phyloP scores from a whole-genome alignment of 2,888 invertebrate genomes.

The Anorthoa munda region DNA sequence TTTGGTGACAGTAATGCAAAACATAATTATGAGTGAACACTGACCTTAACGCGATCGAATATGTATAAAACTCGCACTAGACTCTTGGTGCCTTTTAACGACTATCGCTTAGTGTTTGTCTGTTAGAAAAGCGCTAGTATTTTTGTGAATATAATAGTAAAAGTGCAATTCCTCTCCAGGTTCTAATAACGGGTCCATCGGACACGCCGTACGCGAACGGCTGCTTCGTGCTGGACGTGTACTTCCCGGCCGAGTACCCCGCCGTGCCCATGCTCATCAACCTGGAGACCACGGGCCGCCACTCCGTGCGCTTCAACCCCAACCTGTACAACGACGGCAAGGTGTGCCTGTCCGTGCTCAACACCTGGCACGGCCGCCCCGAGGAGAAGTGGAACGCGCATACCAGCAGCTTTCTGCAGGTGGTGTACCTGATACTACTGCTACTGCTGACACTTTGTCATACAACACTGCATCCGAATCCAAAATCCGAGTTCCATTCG shows the following conservation, averaged over 20 bases:
- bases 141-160: neutral
- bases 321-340: conserved; percentile 99
- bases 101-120: too few species aligned
- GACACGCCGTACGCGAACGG: conserved; percentile 98
- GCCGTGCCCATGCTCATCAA: conserved; percentile 97
- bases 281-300: conserved; percentile 97
- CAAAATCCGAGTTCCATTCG: too few species aligned
- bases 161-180: conserved; percentile 84
- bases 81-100: too few species aligned
- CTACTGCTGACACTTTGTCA: too few species aligned
- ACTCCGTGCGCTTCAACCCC: conserved; percentile 97
- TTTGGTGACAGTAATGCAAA: too few species aligned
- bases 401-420: conserved; percentile 97
- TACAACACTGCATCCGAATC: too few species aligned
- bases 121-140: too few species aligned
- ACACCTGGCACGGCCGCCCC: conserved; percentile 99
- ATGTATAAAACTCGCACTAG: too few species aligned
- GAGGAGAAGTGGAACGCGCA: conserved; percentile 99
- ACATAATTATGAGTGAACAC: too few species aligned
- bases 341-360: conserved; percentile 97
- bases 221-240: conserved; percentile 97
- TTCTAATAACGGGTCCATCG: conserved; percentile 97
- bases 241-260: conserved; percentile 96
- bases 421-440: too few species aligned
- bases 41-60: too few species aligned